These are phyloP conservation scores for Melanotaenia maccullochi DNA, from an alignment of 2,797 vertebrate species.

Conservation along the genomic window DNA sequence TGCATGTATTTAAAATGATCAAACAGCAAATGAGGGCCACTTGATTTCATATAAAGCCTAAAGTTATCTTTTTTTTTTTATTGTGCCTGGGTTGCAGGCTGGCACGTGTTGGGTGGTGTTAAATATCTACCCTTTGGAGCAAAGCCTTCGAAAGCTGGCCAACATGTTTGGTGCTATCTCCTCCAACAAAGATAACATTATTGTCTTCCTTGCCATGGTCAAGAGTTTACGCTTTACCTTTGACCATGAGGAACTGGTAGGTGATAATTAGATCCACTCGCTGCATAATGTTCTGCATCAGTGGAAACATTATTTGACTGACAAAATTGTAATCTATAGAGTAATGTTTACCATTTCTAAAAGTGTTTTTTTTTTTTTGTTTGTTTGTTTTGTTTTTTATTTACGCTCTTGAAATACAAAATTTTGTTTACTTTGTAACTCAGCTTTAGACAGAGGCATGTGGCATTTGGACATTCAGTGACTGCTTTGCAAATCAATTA, in stretches of 20 bases:
- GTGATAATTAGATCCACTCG: background rate
- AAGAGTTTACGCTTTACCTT: conserved; percentile 83
- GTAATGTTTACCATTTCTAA: background rate
- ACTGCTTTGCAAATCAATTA: conserved; percentile 32
- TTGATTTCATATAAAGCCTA: background rate
- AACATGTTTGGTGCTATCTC: conserved; percentile 82
- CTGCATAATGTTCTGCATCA: background rate
- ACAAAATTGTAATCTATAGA: background rate
- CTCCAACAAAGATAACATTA: conserved; percentile 82
- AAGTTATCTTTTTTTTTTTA: background rate
- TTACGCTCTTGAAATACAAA: background rate
- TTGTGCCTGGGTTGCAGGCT: conserved; percentile 59
- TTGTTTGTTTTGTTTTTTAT: background rate
- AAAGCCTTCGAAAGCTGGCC: conserved; percentile 80
- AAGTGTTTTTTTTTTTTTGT: no score
- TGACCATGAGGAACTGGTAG: conserved; percentile 82
- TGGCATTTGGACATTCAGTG: conserved; percentile 2
- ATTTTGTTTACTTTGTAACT: background rate
- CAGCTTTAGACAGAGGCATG: background rate
- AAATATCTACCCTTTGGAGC: conserved; percentile 84
- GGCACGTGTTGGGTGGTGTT: conserved; percentile 84
- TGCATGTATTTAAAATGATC: background rate
- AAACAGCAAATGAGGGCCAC: background rate
- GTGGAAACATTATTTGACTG: background rate
- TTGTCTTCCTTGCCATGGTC: conserved; percentile 84